A percentile compares a stretch with the other conserved stretches of the same genome.
Conservation (phyloP, 2,113 vertebrate genomes). For the Eublepharis macularius region DNA sequence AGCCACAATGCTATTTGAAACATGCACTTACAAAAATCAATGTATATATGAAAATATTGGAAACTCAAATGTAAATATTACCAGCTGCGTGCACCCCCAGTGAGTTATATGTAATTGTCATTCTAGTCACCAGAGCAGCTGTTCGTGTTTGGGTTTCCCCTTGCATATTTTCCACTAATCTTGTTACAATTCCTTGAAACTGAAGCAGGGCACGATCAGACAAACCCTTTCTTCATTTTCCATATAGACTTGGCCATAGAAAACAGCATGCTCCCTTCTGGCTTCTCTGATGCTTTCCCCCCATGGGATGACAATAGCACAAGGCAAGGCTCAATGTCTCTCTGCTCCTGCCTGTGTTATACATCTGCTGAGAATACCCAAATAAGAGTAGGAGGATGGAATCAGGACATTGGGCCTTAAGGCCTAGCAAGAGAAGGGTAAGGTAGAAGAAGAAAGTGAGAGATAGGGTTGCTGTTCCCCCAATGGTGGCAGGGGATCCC, state of each 20-base stretch:
- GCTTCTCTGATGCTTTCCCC: neutral
- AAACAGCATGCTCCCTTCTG: neutral
- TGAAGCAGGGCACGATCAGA: neutral
- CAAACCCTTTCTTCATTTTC: neutral
- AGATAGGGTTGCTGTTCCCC: no score
- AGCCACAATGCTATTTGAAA: neutral
- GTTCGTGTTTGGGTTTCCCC: neutral
- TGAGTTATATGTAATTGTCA: neutral
- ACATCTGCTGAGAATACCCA: neutral
- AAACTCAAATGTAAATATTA: neutral
- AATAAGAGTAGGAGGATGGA: neutral
- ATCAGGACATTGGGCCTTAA: fast-evolving
- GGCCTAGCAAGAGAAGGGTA: neutral
- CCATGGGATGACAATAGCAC: neutral
- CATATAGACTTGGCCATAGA: neutral
- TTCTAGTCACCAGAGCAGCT: neutral
- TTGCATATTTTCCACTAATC: neutral
- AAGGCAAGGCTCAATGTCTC: neutral
- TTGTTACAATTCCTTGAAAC: neutral
- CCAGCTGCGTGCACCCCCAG: neutral
- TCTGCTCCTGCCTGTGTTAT: neutral
- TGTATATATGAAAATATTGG: neutral
- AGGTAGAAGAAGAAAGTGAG: neutral
- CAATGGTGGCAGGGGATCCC: no score
- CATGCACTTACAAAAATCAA: neutral